phyloP scores from a whole-genome alignment of 35 echinoderm and acorn worm species.

The Ophioderma brevispina region DNA sequence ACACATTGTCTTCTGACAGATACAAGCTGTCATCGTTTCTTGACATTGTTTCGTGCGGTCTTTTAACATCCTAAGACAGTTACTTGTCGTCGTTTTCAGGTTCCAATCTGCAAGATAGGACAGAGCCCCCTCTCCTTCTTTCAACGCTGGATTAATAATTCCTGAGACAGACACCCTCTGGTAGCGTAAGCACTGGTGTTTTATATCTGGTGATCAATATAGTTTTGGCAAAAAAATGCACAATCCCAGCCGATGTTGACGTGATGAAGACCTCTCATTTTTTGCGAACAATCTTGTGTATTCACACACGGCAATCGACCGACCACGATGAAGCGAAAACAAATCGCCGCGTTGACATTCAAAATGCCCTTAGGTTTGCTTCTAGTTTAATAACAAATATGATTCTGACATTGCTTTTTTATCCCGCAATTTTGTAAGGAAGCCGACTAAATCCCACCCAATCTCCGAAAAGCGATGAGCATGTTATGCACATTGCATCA shows the following conservation, averaged over 20 bases:
- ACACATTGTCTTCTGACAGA: background rate
- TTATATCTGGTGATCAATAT: background rate
- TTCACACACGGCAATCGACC: background rate
- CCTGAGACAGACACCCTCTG: background rate
- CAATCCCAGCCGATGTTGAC: background rate
- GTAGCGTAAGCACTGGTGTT: background rate
- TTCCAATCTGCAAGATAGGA: background rate
- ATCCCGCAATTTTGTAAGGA: background rate
- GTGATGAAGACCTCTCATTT: background rate
- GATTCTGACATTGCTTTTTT: background rate
- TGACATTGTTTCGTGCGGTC: background rate
- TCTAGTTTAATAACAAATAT: conserved; percentile 1
- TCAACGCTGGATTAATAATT: background rate
- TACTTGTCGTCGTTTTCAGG: background rate
- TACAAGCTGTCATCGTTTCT: background rate
- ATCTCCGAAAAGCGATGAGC: background rate
- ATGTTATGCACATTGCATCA: background rate
- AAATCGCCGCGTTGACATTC: background rate
- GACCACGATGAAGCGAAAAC: background rate
- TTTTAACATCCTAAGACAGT: background rate
- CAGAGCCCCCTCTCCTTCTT: background rate
- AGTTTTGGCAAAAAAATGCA: background rate
- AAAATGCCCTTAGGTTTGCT: background rate
- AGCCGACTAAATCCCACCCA: background rate
- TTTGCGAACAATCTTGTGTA: background rate